phyloP scores from a whole-genome alignment of 2,888 invertebrate species.

The Drosophila vallismaia region DNA sequence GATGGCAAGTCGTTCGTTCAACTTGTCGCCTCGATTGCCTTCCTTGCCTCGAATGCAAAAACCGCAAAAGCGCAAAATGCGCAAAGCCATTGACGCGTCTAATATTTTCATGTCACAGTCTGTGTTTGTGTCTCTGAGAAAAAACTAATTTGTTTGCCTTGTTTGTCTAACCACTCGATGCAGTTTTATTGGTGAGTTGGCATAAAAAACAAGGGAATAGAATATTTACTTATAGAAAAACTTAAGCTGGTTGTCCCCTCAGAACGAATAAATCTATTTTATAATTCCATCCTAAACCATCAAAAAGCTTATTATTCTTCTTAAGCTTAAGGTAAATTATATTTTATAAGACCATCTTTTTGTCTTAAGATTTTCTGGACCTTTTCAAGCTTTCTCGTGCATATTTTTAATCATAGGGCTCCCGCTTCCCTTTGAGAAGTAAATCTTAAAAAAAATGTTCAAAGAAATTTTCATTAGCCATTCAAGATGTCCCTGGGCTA shows the following conservation, averaged over 20 bases:
- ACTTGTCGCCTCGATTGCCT: constrained; percentile 36
- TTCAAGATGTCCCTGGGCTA: constrained; percentile 42
- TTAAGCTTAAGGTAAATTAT: not conserved
- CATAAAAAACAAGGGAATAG: constrained; percentile 40
- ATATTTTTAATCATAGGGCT: constrained; percentile 23
- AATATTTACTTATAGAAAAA: constrained; percentile 14
- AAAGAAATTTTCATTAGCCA: constrained; percentile 36
- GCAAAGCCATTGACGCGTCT: constrained; percentile 66
- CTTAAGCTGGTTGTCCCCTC: constrained; percentile 20
- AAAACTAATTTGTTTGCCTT: constrained; percentile 50
- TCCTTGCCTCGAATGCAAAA: not conserved
- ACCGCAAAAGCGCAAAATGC: constrained; percentile 27
- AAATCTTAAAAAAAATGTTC: constrained; percentile 31
- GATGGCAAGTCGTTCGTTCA: constrained; percentile 39
- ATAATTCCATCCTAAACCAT: not conserved
- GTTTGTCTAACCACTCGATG: constrained; percentile 36
- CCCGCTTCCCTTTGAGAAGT: constrained; percentile 9
- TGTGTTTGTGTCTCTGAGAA: constrained; percentile 6
- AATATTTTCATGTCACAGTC: constrained; percentile 65
- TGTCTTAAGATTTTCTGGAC: not conserved
- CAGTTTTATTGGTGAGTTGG: constrained; percentile 63
- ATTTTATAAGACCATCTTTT: constrained; percentile 15
- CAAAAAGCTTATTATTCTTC: too few species aligned
- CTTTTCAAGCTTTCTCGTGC: not conserved
- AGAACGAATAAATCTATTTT: not conserved